phyloP scores from a whole-genome alignment of 2,797 vertebrate genomes.

The Mus spretus region DNA sequence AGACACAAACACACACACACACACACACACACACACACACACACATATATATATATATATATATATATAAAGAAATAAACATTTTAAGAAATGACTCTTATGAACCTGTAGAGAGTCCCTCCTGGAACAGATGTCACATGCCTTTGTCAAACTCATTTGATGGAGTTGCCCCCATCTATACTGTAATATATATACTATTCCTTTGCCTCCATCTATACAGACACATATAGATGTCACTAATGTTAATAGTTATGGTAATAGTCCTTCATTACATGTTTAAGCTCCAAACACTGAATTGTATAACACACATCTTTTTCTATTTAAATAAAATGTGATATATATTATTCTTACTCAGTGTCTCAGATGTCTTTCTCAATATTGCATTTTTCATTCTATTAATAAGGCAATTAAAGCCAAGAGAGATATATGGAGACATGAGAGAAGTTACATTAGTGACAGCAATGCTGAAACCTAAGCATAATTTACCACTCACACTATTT shows the following conservation, averaged over 20 bases:
- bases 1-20: background rate
- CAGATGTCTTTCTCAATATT: background rate
- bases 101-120: background rate
- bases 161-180: background rate
- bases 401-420: slow-evolving; percentile 1
- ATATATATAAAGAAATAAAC: background rate
- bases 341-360: background rate
- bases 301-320: background rate
- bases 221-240: background rate
- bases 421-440: background rate
- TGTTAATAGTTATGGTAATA: background rate
- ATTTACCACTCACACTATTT: background rate
- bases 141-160: background rate
- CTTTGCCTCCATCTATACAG: background rate
- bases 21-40: too few species aligned
- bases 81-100: background rate
- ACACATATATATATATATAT: too few species aligned
- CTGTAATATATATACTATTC: background rate
- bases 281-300: background rate
- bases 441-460: background rate
- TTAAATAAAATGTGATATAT: background rate
- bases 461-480: background rate
- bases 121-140: background rate
- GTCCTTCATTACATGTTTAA: background rate
- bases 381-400: background rate